Evolutionary conservation across 2,888 invertebrate species (phyloP), one percentile per base, ranked within the genome.

Genomic region (Parnassius apollo): DNA sequence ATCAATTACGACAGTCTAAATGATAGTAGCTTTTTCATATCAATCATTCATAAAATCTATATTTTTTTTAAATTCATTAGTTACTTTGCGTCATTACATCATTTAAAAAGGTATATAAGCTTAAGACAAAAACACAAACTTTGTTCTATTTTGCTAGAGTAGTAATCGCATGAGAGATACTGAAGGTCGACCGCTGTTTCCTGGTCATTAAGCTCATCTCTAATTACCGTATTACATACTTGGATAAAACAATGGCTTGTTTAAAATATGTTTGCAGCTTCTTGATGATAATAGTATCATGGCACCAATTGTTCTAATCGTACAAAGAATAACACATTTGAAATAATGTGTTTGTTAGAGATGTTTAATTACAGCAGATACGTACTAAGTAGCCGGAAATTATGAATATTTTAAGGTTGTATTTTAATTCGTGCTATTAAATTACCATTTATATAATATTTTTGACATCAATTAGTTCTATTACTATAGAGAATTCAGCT

Each of bases 181-280:
- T 60, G 46, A 74, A 64, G 66, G 65, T 57, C 69, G 66, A 70
- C 68, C 75, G 75, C 71, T 67, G 71, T 76, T 85, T 85, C 85
- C 85, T 73, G 60, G 67, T 72, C 72, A 75, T 80, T 74, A 73
- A 74, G 68, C 61, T 58, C 67, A 56, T 68, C 69, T 70, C 75
- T 76, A 76, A 77, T 76, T 73, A 72, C 73, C 65, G 64, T 73
- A 71, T 72, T 73, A 69, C 61, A 71, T 67, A 68, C 62, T 64
- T 69, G 68, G 67, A 64, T 69, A 67, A 74, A 77, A 85, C 83
- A 85, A 85, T 86, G 72, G 78, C 74, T 77, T 75, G 76, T 76
- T 79, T 76, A 70, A 77, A 76, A 74, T 76, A 82, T 75, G 77
- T 76, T 76, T 77, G 70, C 69, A 73, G 65, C 54, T 64, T 63